phyloP scores from a whole-genome alignment of 1,140 invertebrate genomes.

The Dinoponera quadriceps region DNA sequence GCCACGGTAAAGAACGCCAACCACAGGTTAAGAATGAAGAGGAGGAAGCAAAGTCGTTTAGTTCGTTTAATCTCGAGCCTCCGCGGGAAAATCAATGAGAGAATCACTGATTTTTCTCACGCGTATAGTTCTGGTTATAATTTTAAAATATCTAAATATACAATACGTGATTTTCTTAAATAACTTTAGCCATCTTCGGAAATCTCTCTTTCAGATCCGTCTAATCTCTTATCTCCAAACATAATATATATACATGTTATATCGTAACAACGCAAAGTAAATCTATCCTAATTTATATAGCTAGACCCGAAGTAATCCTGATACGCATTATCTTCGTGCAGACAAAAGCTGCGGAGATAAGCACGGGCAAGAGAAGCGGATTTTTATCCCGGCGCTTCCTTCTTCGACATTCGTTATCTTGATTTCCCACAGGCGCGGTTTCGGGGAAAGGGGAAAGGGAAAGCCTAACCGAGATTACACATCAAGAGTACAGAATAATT shows the following conservation, averaged over 20 bases:
- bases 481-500: constrained; percentile 4
- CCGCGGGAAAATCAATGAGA: background rate
- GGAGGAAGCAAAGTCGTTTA: background rate
- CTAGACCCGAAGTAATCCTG: background rate
- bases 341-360: constrained; percentile 4
- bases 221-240: too few species aligned
- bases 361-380: background rate
- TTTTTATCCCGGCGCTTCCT: background rate
- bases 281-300: background rate
- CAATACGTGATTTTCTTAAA: background rate
- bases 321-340: background rate
- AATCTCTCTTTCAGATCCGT: too few species aligned
- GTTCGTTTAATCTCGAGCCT: background rate
- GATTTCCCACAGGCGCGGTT: constrained; percentile 5
- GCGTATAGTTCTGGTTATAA: too few species aligned
- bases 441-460: background rate
- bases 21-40: background rate
- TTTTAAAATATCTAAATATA: background rate
- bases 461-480: constrained; percentile 30
- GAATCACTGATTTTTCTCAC: background rate
- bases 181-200: background rate
- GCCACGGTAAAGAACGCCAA: background rate
- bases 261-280: background rate
- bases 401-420: background rate
- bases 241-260: too few species aligned